Base-by-base conservation (phyloP, 2,888 invertebrate species). In the Steromphala cineraria region DNA sequence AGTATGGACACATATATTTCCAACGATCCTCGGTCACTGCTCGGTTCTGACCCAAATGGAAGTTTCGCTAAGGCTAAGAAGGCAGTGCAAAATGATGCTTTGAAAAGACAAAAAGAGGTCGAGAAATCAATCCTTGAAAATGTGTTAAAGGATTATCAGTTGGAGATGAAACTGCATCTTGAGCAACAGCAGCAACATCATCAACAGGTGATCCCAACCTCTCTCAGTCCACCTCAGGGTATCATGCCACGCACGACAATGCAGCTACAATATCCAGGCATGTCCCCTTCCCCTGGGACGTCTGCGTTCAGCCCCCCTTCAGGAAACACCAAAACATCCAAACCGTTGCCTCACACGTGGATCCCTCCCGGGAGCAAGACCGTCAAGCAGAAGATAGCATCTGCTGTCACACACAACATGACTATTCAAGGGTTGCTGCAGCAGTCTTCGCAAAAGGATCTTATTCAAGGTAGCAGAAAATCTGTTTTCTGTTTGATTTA, bases 331-430 rank as follows among this genome's bases (percentile, higher is more conserved):
- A 62, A 62, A 24, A 24, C 36, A 36, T 19, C 40, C 19, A 71
- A 71, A 40, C 36, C 71, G 2, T 36, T 71, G 36, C 36, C 31
- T 31, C 71, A 28, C 10, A 71, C 40, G 71, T 15, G 83, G 28
- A 79, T 82, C 10, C 78, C 81, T 13, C 10, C 13, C 10, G 83
- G 82, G 8, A 82, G 82, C 79, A 82, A 84, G 79, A 79, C 67
- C 55, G 67, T 84, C 17, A 79, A 75, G 53, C 36, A 77, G 53
- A 81, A 76, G 53, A 79, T 76, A 21, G 24, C 36, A 13, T n/a
- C 71, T 28, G n/a, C 71, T 19, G 19, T 40, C 19, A 31, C 15
- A 10, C 36, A 71, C 17, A 19, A 4, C 19, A 28, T 71, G 31
- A 71, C 21, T 36, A n/a, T 71, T 8, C 36, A 7, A 36, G 36